Conservation (phyloP, 1,140 invertebrate species). For the Leptopilina boulardi region DNA sequence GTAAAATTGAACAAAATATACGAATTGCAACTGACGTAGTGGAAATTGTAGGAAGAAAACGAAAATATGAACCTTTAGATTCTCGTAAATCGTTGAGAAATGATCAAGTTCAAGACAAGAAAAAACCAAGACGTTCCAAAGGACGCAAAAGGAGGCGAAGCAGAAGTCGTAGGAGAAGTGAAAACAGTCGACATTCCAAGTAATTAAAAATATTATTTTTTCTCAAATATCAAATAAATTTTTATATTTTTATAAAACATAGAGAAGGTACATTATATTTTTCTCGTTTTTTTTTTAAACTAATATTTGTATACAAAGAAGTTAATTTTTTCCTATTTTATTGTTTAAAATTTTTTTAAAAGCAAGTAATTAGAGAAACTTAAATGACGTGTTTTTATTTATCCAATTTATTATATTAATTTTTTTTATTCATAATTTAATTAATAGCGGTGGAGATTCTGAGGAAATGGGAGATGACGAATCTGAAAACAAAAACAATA, state of each 20-base stretch:
- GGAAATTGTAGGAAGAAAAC: constrained; percentile 27
- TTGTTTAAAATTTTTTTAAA: no score
- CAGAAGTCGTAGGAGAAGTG: constrained; percentile 17
- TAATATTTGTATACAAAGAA: no score
- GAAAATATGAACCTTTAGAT: neutral
- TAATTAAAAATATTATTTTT: neutral
- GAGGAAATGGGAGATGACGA: constrained; percentile 35
- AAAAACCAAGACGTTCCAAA: neutral
- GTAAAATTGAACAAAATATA: constrained; percentile 17
- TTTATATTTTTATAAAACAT: no score
- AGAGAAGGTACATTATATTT: no score
- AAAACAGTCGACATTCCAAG: constrained; percentile 36
- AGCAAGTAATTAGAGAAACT: neutral
- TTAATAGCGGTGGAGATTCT: constrained; percentile 36
- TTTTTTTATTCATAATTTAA: neutral
- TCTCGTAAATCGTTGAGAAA: constrained; percentile 30
- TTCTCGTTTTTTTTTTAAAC: neutral
- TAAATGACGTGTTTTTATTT: neutral
- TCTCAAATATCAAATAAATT: no score
- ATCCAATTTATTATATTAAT: neutral
- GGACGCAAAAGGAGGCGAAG: constrained; percentile 28
- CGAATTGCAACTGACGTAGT: neutral
- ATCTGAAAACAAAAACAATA: constrained; percentile 43
- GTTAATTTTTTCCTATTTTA: no score
- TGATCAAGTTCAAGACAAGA: neutral